Percentiles rank a stretch among this genome's conserved stretches.
These are phyloP conservation scores for Halocaridina rubra DNA, from an alignment of 2,888 invertebrate genomes.

Conservation along the genomic window DNA sequence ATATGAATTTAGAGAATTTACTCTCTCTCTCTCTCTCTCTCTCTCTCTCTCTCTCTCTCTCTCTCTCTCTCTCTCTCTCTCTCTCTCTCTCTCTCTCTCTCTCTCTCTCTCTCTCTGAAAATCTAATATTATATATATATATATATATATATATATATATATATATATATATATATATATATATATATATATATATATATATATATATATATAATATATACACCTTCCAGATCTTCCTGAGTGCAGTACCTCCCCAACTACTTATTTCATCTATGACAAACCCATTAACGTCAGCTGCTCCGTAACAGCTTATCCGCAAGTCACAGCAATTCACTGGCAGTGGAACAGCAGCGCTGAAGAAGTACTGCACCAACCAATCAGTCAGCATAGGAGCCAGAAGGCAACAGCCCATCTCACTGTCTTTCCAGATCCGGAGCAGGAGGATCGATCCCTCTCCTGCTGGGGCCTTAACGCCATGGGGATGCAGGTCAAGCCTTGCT, in stretches of 20 bases:
- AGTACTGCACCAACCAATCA: conserved; percentile 32
- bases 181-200: conserved; percentile 25
- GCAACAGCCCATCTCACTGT: conserved; percentile 53
- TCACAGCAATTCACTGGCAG: conserved; percentile 53
- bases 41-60: conserved; percentile 4
- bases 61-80: conserved; percentile 23
- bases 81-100: background rate
- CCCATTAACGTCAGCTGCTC: conserved; percentile 63
- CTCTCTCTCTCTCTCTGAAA: background rate
- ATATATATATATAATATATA: conserved; percentile 23
- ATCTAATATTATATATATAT: background rate
- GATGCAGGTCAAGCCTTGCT: conserved; percentile 49
- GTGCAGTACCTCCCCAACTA: conserved; percentile 58
- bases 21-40: background rate
- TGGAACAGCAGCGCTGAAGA: conserved; percentile 53
- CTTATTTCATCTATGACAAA: conserved; percentile 63
- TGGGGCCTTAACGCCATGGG: conserved; percentile 63
- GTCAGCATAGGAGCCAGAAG: conserved; percentile 18
- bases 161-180: background rate
- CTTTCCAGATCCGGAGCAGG: conserved; percentile 48
- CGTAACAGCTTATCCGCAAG: conserved; percentile 56
- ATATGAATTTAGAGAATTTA: background rate
- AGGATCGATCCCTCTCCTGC: conserved; percentile 59
- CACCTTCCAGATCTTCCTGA: conserved; percentile 49
- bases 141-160: conserved; percentile 15